Evolutionary conservation across 2,888 invertebrate species (phyloP), one percentile per base, ranked within the genome.

Genomic region (Hirtodrosophila cameraria): DNA sequence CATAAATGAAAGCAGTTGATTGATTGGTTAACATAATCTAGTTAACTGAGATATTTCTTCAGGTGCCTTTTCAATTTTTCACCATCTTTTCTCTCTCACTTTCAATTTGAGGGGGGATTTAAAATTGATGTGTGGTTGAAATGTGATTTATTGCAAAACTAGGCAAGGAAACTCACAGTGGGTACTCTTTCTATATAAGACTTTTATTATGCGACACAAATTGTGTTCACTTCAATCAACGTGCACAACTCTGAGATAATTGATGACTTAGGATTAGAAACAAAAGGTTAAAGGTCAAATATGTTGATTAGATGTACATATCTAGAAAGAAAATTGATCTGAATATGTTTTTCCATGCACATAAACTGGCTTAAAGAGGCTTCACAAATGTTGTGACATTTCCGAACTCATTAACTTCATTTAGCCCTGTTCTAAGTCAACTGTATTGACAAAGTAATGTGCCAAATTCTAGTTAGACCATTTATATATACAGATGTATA

Each of bases 181-280:
- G 11, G 9, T 13, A 12, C 1, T 13, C 2, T 25, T n/a, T n/a
- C 16, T 25, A 13, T 28, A 20, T 33, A 9, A 12, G 43, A 8
- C 39, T 59, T 80, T 67, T 58, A 59, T 76, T 67, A 67, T 63
- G 69, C 60, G 59, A 72, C 76, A 63, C 57, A 60, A 49, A 52
- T 60, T 53, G 46, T 38, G 33, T 35, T 49, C 61, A 50, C 35
- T 52, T 79, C 72, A 75, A 79, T 75, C 72, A 65, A 15, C 35
- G 36, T 27, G 9, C 39, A 55, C 33, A 20, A 30, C 49, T 62
- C 11, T n/a, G 42, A 49, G 41, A 76, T 63, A 67, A 80, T 70
- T 67, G 77, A 80, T 76, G 77, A 54, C 28, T 53, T 49, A 38
- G 68, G 73, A 58, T 57, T 57, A 61, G 5, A 23, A 23, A 55